phyloP scores from a whole-genome alignment of 92 coral and sea anemone genomes.

The Porites rus region DNA sequence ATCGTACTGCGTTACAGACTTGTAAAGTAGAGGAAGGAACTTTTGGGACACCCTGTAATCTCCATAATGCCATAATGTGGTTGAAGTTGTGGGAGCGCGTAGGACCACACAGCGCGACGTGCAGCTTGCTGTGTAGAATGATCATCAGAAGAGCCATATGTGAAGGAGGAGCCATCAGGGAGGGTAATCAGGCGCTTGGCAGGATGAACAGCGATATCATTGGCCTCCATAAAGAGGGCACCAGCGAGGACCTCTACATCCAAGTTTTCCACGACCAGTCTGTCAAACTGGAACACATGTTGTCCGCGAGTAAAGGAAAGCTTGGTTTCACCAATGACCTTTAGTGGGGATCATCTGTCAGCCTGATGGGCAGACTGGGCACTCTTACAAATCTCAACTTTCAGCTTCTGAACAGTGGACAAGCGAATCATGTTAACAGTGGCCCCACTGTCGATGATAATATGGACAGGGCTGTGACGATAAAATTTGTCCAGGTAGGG shows the following conservation, averaged over 20 bases:
- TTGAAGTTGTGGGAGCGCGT: slow-evolving; percentile 21
- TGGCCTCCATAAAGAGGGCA: slow-evolving; percentile 48
- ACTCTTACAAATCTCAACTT: not conserved
- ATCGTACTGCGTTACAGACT: no score
- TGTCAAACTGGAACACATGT: slow-evolving; percentile 41
- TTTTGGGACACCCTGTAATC: no score
- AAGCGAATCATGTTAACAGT: slow-evolving; percentile 1
- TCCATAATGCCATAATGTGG: no score
- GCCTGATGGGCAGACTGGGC: slow-evolving; percentile 55
- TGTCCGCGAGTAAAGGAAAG: slow-evolving; percentile 12
- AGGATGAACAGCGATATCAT: slow-evolving; percentile 62
- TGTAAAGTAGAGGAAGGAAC: no score
- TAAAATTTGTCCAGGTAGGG: slow-evolving; percentile 44
- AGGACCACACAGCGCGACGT: slow-evolving; percentile 57
- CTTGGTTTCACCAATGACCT: slow-evolving; percentile 43
- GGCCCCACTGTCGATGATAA: not conserved
- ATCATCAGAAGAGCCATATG: slow-evolving; percentile 42
- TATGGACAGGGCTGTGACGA: slow-evolving; percentile 23
- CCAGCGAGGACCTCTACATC: slow-evolving; percentile 65
- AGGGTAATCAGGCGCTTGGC: not conserved
- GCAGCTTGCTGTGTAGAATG: slow-evolving; percentile 23
- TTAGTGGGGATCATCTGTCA: slow-evolving; percentile 45
- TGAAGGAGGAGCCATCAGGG: slow-evolving; percentile 29
- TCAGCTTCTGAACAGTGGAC: slow-evolving; percentile 25
- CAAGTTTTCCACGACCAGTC: slow-evolving; percentile 59